Conservation (phyloP, 2,888 invertebrate genomes). For the Hybos culiciformis region DNA sequence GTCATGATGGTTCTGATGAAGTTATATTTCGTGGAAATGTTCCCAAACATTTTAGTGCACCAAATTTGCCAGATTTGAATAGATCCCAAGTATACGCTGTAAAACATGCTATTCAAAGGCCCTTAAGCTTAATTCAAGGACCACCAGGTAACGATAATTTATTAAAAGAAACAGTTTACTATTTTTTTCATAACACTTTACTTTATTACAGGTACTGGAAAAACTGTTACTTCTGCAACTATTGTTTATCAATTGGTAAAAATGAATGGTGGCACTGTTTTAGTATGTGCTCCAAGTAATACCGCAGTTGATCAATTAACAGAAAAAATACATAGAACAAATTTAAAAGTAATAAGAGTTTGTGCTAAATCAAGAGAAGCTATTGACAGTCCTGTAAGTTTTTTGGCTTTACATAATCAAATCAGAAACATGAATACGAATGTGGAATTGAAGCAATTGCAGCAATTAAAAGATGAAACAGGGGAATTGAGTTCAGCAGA, state of each 20-base stretch:
- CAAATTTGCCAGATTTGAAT: conserved; percentile 94
- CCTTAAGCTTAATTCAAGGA: conserved; percentile 92
- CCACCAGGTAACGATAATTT: conserved; percentile 36
- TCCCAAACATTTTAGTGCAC: conserved; percentile 94
- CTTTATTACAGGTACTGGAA: too few relatives aligned
- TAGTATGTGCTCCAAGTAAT: conserved; percentile 98
- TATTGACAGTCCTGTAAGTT: conserved; percentile 94
- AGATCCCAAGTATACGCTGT: conserved; percentile 96
- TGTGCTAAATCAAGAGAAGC: conserved; percentile 98
- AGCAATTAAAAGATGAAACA: conserved; percentile 94
- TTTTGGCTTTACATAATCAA: conserved; percentile 93
- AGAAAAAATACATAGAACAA: conserved; percentile 95
- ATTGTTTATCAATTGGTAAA: conserved; percentile 96
- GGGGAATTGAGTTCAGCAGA: conserved; percentile 93
- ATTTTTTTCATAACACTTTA: conserved; percentile 43
- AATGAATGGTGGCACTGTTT: conserved; percentile 83
- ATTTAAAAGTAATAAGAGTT: conserved; percentile 80
- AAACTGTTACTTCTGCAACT: conserved; percentile 98
- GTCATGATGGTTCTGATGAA: conserved; percentile 91
- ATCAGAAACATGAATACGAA: conserved; percentile 88
- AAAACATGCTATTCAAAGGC: conserved; percentile 92
- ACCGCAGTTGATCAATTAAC: conserved; percentile 99
- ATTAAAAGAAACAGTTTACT: too few relatives aligned
- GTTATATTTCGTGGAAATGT: conserved; percentile 72
- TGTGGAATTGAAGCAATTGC: conserved; percentile 86